Evolutionary conservation across 2,888 invertebrate species (phyloP).

Genomic region (Thymelicus acteon): DNA sequence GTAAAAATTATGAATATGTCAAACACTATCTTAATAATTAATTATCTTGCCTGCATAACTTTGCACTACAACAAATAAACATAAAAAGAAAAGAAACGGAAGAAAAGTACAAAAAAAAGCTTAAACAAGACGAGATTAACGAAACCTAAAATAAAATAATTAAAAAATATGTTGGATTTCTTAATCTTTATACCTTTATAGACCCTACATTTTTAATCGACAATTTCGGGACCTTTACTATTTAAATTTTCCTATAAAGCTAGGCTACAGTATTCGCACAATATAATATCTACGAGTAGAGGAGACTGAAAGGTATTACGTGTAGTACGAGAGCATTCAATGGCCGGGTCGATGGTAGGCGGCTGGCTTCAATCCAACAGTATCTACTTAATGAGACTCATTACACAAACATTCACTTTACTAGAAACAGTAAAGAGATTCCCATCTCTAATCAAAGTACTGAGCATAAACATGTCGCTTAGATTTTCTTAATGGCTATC

Average conservation of each 20-base stretch:
- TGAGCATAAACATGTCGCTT: conserved; percentile 25
- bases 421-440: conserved; percentile 34
- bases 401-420: conserved; percentile 57
- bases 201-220: neutral
- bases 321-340: conserved; percentile 20
- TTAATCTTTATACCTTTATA: neutral
- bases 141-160: too few species aligned
- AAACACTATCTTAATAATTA: too few species aligned
- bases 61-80: too few species aligned
- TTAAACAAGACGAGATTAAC: too few species aligned
- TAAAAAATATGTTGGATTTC: too few species aligned
- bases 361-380: conserved; percentile 60
- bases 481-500: conserved; percentile 13
- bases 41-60: too few species aligned
- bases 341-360: conserved; percentile 40
- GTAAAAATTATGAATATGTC: too few species aligned
- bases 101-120: too few species aligned
- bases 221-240: too few species aligned
- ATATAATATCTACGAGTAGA: conserved; percentile 7
- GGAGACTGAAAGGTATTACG: conserved; percentile 26
- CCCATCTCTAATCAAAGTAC: conserved; percentile 23
- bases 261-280: neutral
- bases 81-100: too few species aligned
- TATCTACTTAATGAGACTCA: conserved; percentile 63
- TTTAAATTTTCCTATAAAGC: too few species aligned